Conservation (phyloP, 2,888 invertebrate genomes). For the Apodemia hepburni region DNA sequence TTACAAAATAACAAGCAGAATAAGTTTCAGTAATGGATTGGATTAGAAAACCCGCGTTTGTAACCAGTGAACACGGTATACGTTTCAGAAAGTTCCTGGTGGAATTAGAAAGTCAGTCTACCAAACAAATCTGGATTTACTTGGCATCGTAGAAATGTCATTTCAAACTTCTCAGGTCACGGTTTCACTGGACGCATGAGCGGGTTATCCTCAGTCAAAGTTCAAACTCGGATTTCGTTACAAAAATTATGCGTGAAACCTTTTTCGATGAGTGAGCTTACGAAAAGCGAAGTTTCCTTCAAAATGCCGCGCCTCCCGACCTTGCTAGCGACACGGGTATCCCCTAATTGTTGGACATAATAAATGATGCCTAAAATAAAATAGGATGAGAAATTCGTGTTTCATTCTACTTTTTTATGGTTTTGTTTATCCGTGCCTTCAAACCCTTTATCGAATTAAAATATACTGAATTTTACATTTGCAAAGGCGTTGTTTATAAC, state of each 20-base stretch:
- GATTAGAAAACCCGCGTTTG: constrained; percentile 72
- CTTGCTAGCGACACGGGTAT: constrained; percentile 53
- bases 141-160: constrained; percentile 63
- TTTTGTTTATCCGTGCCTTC: constrained; percentile 40
- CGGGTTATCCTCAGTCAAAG: constrained; percentile 31
- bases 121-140: constrained; percentile 72
- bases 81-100: constrained; percentile 73
- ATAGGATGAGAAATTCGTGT: constrained; percentile 74
- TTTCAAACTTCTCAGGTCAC: constrained; percentile 52
- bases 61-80: constrained; percentile 70
- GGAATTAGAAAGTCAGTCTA: constrained; percentile 75
- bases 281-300: constrained; percentile 66
- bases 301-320: constrained; percentile 36
- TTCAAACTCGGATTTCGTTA: constrained; percentile 38
- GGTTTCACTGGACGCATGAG: constrained; percentile 34
- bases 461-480: not conserved
- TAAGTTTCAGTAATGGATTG: constrained; percentile 69
- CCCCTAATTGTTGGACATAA: constrained; percentile 76
- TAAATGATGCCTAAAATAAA: constrained; percentile 76
- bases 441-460: constrained; percentile 2
- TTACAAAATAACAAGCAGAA: constrained; percentile 57
- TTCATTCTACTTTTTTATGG: constrained; percentile 65
- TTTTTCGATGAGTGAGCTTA: constrained; percentile 55
- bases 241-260: constrained; percentile 64
- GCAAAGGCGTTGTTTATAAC: not conserved